Evolutionary conservation across 2,888 invertebrate species (phyloP), one percentile per base, ranked within the genome.

Genomic region (Nowickia ferox): DNA sequence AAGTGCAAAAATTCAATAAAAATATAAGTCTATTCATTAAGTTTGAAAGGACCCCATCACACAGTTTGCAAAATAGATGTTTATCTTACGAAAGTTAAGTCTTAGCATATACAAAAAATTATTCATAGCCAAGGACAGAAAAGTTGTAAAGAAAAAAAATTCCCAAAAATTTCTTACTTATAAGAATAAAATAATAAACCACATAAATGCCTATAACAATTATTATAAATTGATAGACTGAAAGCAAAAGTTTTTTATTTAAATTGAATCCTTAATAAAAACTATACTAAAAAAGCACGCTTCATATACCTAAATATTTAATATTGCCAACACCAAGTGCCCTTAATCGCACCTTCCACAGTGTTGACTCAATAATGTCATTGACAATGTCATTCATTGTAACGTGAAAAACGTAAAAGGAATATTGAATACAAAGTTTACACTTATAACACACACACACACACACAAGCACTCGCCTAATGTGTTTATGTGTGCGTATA

Each of bases 341-440:
- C 75, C 75, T 81, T 81, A 68, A 81, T 19, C 53, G 75, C 66
- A 75, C 61, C 75, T 61, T 81, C 44, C 68, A 53, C 38, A 61
- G 81, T 81, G 81, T 81, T 81, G 81, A 81, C 81, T 81, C 74
- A 77, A 83, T 80, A 79, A 76, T 87, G 87, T 85, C 87, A 87
- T 87, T 87, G 87, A 86, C 87, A 87, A 87, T 87, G 87, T 87
- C 87, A 87, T 87, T 79, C 66, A 55, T 61, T 53, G 17, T 55
- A 78, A 61, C 51, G 22, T 40, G 65, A 13, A 19, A 59, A 69
- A 51, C 9, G 48, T 15, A 22, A n/a, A 53, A 40, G 9, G 19
- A 11, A 63, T 17, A 76, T 59, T 13, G 22, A 46, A 72, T 17
- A n/a, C 59, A 51, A 30, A 51, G 42, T 53, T 42, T 44, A 42